Conservation (phyloP, 2,797 vertebrate genomes). For the Trachurus trachurus region DNA sequence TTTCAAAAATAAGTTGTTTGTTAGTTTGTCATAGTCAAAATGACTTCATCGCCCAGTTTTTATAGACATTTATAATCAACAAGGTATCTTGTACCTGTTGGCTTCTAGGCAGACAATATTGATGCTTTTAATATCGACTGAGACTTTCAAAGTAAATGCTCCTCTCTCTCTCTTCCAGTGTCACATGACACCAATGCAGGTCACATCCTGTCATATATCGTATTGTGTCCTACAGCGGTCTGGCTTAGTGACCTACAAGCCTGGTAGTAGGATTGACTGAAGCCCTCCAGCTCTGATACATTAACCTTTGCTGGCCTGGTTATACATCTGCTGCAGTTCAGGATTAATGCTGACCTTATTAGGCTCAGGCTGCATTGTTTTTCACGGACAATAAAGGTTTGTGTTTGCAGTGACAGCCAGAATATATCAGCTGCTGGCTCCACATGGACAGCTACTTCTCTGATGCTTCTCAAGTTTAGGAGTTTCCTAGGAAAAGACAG, state of each 20-base stretch:
- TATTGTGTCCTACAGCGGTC: background rate
- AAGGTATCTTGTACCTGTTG: background rate
- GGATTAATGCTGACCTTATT: constrained; percentile 20
- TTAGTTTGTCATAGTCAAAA: background rate
- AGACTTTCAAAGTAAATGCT: background rate
- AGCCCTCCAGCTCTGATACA: constrained; percentile 12
- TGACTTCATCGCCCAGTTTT: background rate
- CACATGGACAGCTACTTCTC: background rate
- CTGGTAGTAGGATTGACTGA: background rate
- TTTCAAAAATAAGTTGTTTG: background rate
- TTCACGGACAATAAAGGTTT: constrained; percentile 16
- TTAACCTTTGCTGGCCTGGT: constrained; percentile 12
- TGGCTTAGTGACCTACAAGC: constrained; percentile 41
- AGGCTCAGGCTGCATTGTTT: constrained; percentile 12
- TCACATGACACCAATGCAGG: constrained; percentile 20
- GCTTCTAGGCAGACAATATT: background rate
- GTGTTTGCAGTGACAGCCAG: constrained; percentile 8
- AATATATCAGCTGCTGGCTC: constrained; percentile 3
- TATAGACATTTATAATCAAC: too few species aligned
- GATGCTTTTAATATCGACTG: constrained; percentile 16
- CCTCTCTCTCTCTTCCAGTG: constrained; percentile 7
- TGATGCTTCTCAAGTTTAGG: background rate
- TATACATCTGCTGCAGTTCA: constrained; percentile 28
- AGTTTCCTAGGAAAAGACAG: constrained; percentile 12
- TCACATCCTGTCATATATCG: constrained; percentile 23